Conservation (phyloP, 2,797 vertebrate genomes). For the Enoplosus armatus region DNA sequence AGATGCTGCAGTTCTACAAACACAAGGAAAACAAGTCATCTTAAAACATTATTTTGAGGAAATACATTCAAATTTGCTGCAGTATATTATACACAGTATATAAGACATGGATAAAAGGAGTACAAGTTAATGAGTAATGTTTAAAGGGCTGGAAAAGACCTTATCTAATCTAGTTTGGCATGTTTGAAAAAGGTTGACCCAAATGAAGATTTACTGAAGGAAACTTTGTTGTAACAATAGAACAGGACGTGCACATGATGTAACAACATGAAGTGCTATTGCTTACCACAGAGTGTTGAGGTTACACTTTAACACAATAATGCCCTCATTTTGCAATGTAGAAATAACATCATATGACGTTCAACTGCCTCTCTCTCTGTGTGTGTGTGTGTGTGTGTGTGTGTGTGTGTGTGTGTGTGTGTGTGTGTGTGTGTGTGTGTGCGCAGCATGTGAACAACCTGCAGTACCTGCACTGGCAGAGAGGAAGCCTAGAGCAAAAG, state of each 20-base stretch:
- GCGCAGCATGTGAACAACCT: not conserved
- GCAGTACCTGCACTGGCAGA: conserved; percentile 90
- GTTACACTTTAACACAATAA: conserved; percentile 27
- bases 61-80: not conserved
- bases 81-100: not conserved
- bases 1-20: conserved; percentile 85
- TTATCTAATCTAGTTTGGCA: conserved; percentile 65
- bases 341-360: conserved; percentile 37
- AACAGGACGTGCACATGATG: not conserved
- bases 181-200: conserved; percentile 40
- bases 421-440: not conserved
- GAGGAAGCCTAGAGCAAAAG: conserved; percentile 96
- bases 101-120: conserved; percentile 3
- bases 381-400: conserved; percentile 11
- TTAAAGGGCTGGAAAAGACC: conserved; percentile 31
- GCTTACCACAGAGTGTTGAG: not conserved
- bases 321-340: not conserved
- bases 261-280: not conserved
- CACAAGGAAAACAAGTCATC: not conserved
- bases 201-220: conserved; percentile 2
- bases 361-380: conserved; percentile 3
- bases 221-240: not conserved
- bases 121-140: conserved; percentile 58
- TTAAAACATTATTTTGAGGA: not conserved
- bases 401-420: conserved; percentile 5